A percentile compares a stretch with the other conserved stretches of the same genome.
phyloP scores from a whole-genome alignment of 2,888 invertebrate genomes.

The Leucania comma region DNA sequence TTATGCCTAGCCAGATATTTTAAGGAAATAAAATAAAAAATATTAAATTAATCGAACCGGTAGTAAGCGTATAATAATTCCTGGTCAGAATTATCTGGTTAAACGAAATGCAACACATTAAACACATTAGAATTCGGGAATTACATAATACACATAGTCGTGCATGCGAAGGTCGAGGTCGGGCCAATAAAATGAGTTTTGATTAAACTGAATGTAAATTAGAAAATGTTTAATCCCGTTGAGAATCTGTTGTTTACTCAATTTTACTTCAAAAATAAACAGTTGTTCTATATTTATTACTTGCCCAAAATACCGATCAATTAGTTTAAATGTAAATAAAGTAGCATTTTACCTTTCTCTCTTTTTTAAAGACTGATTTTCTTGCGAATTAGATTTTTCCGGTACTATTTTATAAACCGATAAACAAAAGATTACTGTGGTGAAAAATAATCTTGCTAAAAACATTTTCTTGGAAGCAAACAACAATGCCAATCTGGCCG shows the following conservation, averaged over 20 bases:
- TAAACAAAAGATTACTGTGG: background rate
- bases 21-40: background rate
- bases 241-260: background rate
- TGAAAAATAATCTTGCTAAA: background rate
- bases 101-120: background rate
- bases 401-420: background rate
- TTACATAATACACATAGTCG: background rate
- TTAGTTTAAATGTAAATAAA: background rate
- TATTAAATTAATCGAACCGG: background rate
- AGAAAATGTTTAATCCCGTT: constrained; percentile 7
- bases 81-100: no score
- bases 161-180: background rate
- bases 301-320: background rate
- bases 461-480: background rate
- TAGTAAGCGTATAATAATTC: background rate
- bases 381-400: background rate
- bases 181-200: background rate
- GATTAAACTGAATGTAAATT: constrained; percentile 16
- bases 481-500: no score
- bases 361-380: background rate
- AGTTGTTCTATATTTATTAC: background rate
- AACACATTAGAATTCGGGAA: background rate
- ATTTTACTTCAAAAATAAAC: background rate
- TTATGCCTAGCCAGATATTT: background rate
- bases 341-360: background rate